Evolutionary conservation across 2,797 vertebrate species (phyloP), one percentile per base, ranked within the genome.

Genomic region (Pseudocheirus occidentalis): DNA sequence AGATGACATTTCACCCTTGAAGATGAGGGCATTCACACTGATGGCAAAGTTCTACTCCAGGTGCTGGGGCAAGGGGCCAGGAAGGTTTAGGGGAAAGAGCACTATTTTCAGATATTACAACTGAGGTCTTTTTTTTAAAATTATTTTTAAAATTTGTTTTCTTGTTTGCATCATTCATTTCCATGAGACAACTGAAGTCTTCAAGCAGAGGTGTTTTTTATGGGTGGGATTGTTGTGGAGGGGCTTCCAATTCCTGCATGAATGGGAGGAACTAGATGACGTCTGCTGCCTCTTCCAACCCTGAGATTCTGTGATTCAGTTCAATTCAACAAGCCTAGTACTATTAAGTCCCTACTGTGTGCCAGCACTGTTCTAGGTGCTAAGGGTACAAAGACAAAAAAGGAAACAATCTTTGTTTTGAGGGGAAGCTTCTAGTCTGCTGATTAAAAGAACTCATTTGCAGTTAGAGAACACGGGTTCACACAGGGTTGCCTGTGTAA

Each of bases 1-100:
- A 91, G 58, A 90, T 89, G 34, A 52, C 28, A 81, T 93, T 91
- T 95, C 52, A 92, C 27, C 91, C 73, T 66, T 52, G 73, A 96
- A 95, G 94, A 34, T 0, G 0, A 52, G 46, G 56, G 53, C 27
- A 21, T 81, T 92, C 91, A 46, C 31, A 24, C 57, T 62, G 29
- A 27, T 40, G 14, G 90, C 52, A 31, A 92, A 55, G 89, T 66
- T 2, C 9, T 50, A 46, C 40, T 50, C 31, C 6, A 21, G n/a
- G 54, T 3, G 34, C 0, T 0, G 53, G 59, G 27, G 59, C 54
- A 9, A 1, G 95, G 54, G 90, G 53, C 24, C 11, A 3, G n/a
- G 73, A 27, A 31, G 58, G 53, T n/a, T 24, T n/a, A 34, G 55
- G 90, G 40, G 66, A 21, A 87, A 50, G 73, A 87, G 9, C 40